Evolutionary conservation across 2,888 invertebrate genomes (phyloP).

Genomic region (Thumatha senex): DNA sequence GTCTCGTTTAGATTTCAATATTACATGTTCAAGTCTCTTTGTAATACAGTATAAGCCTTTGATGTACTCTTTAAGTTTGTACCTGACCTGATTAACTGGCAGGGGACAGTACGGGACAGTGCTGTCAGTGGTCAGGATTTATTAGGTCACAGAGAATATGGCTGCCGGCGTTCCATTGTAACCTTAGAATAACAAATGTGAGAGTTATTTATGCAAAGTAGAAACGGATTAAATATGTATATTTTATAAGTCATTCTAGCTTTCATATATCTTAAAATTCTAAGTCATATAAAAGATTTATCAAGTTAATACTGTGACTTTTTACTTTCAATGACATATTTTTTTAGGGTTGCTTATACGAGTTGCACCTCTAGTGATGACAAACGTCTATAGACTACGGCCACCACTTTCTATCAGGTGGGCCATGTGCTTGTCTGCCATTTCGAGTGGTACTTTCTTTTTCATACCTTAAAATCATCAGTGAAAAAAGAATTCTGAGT

Average conservation of each 20-base stretch:
- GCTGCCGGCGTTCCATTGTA: conserved; percentile 1
- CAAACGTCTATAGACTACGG: too few species aligned
- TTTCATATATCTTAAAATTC: too few species aligned
- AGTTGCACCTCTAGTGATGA: too few species aligned
- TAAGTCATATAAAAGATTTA: too few species aligned
- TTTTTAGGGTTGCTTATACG: too few species aligned
- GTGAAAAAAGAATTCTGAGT: background rate
- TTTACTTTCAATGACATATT: too few species aligned
- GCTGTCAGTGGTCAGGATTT: background rate
- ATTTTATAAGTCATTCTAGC: background rate
- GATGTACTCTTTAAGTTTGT: background rate
- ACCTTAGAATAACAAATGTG: conserved; percentile 1
- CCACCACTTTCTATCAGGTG: too few species aligned
- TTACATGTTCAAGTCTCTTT: background rate
- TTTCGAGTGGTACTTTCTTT: too few species aligned
- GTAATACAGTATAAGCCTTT: background rate
- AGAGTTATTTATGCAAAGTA: background rate
- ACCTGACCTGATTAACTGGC: conserved; percentile 1
- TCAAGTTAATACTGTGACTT: too few species aligned
- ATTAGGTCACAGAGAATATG: conserved; percentile 2
- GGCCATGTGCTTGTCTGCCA: too few species aligned
- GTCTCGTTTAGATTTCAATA: background rate
- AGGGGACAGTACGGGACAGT: background rate
- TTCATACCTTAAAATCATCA: too few species aligned
- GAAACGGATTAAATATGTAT: background rate